Conservation (phyloP, 1,140 invertebrate genomes). For the Drosophila baimaii region DNA sequence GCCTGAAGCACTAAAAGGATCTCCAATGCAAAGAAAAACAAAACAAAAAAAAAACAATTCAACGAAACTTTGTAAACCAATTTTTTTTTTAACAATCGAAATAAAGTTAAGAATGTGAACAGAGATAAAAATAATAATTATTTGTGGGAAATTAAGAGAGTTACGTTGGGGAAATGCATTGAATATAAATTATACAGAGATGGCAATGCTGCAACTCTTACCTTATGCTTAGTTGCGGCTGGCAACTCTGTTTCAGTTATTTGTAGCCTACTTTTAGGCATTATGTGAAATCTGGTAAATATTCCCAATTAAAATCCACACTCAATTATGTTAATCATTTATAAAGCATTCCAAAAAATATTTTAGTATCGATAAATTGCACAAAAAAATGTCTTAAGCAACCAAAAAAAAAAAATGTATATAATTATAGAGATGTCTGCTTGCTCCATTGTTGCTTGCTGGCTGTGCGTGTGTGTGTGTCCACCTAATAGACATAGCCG, state of each 20-base stretch:
- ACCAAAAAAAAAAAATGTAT: constrained; percentile 16
- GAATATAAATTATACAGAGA: background rate
- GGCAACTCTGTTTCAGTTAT: background rate
- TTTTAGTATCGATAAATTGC: constrained; percentile 33
- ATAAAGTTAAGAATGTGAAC: constrained; percentile 16
- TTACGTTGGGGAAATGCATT: background rate
- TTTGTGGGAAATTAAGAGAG: background rate
- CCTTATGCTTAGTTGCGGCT: background rate
- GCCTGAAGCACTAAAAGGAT: constrained; percentile 51
- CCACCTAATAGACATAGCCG: constrained; percentile 72
- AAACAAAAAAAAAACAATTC: background rate
- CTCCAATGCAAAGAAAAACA: constrained; percentile 11
- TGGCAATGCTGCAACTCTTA: background rate
- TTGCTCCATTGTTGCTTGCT: constrained; percentile 30
- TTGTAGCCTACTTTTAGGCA: background rate
- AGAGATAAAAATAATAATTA: background rate
- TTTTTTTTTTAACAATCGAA: constrained; percentile 38
- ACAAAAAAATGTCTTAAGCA: constrained; percentile 26
- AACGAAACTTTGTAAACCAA: constrained; percentile 7
- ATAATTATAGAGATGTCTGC: constrained; percentile 4
- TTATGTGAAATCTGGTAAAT: too few relatives aligned
- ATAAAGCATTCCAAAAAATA: constrained; percentile 15
- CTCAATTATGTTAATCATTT: constrained; percentile 1
- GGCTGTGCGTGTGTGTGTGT: too few relatives aligned
- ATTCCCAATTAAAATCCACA: background rate